Conservation (phyloP, 2,888 invertebrate species). For the Fissipunctia ypsillon region DNA sequence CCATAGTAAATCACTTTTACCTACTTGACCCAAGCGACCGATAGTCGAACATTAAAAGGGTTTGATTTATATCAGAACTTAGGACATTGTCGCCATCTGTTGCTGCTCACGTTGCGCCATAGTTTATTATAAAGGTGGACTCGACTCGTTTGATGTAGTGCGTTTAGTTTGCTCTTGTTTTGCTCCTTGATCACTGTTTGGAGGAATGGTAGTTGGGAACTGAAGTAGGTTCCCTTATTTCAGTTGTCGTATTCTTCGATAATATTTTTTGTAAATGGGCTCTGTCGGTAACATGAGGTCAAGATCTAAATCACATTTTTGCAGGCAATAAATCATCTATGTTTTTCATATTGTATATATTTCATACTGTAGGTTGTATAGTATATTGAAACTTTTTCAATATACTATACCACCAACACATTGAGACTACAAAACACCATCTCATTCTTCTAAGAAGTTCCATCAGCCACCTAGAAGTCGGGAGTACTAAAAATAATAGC, state of each 20-base stretch:
- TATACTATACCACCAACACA: no score
- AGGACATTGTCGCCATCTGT: conserved; percentile 88
- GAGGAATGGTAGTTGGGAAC: conserved; percentile 52
- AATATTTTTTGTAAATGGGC: neutral
- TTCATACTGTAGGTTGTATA: no score
- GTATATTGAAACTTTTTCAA: no score
- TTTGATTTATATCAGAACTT: conserved; percentile 89
- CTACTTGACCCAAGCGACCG: conserved; percentile 87
- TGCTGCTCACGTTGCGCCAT: conserved; percentile 80
- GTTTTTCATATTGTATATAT: no score
- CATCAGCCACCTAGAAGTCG: conserved; percentile 3
- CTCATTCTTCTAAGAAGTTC: conserved; percentile 7
- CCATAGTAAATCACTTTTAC: conserved; percentile 86
- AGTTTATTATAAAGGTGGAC: conserved; percentile 86
- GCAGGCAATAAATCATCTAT: no score
- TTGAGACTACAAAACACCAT: no score
- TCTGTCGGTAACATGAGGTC: neutral
- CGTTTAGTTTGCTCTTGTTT: conserved; percentile 60
- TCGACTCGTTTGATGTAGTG: conserved; percentile 73
- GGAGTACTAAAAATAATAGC: conserved; percentile 47
- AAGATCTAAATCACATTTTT: no score
- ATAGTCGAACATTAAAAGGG: conserved; percentile 88
- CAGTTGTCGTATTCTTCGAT: neutral
- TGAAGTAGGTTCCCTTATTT: neutral
- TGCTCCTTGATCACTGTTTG: conserved; percentile 58